Evolutionary conservation across 2,797 vertebrate genomes (phyloP).

Genomic region (Basileuterus tristriatus): DNA sequence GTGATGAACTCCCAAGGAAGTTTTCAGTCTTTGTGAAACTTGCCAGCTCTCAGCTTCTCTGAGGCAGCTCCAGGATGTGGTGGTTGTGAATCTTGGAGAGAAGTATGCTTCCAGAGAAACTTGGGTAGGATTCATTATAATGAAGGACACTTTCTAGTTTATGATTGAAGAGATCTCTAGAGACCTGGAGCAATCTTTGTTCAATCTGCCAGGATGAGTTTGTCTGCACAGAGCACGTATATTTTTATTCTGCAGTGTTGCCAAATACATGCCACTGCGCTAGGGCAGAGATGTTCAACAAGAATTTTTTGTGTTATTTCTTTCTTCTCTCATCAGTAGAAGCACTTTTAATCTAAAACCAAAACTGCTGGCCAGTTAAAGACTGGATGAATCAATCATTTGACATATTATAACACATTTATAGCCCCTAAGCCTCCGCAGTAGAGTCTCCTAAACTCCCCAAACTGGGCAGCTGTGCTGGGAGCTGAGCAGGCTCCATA

Average conservation of each 20-base stretch:
- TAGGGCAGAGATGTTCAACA: neutral
- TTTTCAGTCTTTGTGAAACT: neutral
- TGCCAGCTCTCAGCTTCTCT: neutral
- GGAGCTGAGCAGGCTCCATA: neutral
- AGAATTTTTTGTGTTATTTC: neutral
- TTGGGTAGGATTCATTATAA: conserved; percentile 15
- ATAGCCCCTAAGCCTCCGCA: neutral
- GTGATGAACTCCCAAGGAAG: neutral
- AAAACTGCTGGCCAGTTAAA: neutral
- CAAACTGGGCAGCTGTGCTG: neutral
- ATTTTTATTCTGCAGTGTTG: conserved; percentile 37
- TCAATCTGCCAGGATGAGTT: conserved; percentile 50
- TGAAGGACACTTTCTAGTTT: conserved; percentile 24
- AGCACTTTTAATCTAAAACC: neutral
- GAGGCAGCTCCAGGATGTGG: neutral
- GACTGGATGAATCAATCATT: neutral
- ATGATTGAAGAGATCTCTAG: neutral
- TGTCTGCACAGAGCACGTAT: neutral
- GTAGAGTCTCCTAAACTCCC: neutral
- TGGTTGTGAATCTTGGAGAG: neutral
- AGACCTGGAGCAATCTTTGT: conserved; percentile 19
- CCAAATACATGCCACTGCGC: neutral
- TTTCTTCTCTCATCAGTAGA: neutral
- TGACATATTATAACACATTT: neutral
- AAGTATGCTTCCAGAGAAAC: neutral